Evolutionary conservation across 2,888 invertebrate genomes (phyloP).

Genomic region (Craniophora ligustri): DNA sequence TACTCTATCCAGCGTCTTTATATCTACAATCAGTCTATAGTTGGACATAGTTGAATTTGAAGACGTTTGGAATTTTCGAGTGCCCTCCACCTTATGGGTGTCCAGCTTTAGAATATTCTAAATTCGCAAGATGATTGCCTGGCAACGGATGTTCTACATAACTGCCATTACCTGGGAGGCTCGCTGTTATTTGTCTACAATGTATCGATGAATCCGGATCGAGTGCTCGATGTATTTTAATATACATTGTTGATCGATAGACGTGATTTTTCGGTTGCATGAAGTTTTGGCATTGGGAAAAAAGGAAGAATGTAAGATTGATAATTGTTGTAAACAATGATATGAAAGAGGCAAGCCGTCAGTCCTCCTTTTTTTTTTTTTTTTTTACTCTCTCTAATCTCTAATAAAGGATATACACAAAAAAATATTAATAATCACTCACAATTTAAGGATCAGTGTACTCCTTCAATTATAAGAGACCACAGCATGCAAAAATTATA

Average conservation of each 20-base stretch:
- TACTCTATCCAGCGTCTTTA: slow-evolving; percentile 61
- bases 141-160: slow-evolving; percentile 75
- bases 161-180: slow-evolving; percentile 50
- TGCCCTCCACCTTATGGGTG: slow-evolving; percentile 82
- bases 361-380: no score
- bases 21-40: slow-evolving; percentile 77
- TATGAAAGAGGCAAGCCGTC: no score
- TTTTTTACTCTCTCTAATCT: no score
- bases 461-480: no score
- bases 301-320: no score
- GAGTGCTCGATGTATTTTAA: neutral
- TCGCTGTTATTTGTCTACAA: slow-evolving; percentile 29
- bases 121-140: slow-evolving; percentile 77
- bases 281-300: no score
- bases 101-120: slow-evolving; percentile 76
- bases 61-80: slow-evolving; percentile 86
- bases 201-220: slow-evolving; percentile 21
- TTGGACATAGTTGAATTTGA: slow-evolving; percentile 88
- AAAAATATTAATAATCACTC: no score
- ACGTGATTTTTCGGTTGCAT: no score
- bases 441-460: no score
- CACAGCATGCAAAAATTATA: no score
- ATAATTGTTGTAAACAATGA: no score
- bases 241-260: neutral
- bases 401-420: no score